These are phyloP conservation scores for Symphodus melops DNA, from an alignment of 2,113 vertebrate genomes.

Conservation along the genomic window DNA sequence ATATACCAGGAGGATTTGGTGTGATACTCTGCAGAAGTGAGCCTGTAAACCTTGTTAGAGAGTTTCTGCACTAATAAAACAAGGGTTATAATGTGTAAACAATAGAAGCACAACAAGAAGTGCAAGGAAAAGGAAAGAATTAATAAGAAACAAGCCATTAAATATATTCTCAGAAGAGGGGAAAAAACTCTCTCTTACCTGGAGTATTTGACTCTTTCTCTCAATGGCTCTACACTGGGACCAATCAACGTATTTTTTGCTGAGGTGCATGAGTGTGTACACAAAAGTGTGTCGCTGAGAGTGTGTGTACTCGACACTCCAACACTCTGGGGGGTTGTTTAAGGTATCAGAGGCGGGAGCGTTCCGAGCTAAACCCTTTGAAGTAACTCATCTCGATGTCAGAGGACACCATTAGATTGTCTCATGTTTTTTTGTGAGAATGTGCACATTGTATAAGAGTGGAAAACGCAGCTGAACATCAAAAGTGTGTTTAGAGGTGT, in stretches of 20 bases:
- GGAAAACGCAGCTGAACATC: slow-evolving; percentile 12
- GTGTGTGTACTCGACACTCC: slow-evolving; percentile 42
- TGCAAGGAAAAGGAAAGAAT: slow-evolving; percentile 30
- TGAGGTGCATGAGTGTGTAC: slow-evolving; percentile 53
- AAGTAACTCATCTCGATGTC: slow-evolving; percentile 76
- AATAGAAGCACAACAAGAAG: slow-evolving; percentile 31
- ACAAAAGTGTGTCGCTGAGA: slow-evolving; percentile 36
- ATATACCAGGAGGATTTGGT: not conserved
- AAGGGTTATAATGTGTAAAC: slow-evolving; percentile 22
- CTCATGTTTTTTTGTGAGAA: slow-evolving; percentile 28
- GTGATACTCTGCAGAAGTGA: slow-evolving; percentile 24
- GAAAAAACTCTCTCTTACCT: slow-evolving; percentile 1
- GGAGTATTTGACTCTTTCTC: slow-evolving; percentile 35
- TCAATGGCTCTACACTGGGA: slow-evolving; percentile 70
- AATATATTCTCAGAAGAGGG: slow-evolving; percentile 38
- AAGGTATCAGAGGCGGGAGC: slow-evolving; percentile 65
- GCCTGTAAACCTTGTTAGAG: slow-evolving; percentile 44
- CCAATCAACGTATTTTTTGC: slow-evolving; percentile 73
- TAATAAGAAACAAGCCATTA: slow-evolving; percentile 55
- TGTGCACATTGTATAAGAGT: slow-evolving; percentile 1
- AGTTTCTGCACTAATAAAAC: slow-evolving; percentile 41
- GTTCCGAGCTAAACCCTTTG: slow-evolving; percentile 69
- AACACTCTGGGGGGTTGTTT: slow-evolving; percentile 62
- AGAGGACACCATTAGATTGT: slow-evolving; percentile 64
- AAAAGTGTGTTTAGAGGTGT: not conserved